These are phyloP conservation scores for Urosaurus nigricauda DNA, from an alignment of 2,797 vertebrate species.

Conservation along the genomic window DNA sequence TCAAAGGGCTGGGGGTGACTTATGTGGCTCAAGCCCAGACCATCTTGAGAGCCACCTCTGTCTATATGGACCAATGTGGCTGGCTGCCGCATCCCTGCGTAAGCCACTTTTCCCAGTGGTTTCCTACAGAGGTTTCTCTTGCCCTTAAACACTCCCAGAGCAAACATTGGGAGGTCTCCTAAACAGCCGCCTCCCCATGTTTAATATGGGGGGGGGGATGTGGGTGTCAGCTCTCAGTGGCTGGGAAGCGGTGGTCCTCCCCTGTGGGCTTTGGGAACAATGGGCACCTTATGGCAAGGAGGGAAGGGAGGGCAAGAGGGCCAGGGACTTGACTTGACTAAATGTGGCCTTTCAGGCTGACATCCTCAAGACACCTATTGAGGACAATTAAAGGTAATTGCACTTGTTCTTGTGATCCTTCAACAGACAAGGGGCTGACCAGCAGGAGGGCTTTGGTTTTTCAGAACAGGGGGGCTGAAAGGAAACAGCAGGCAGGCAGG, in stretches of 20 bases:
- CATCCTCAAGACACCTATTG: constrained; percentile 71
- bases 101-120: neutral
- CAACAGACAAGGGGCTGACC: constrained; percentile 10
- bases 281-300: neutral
- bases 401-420: constrained; percentile 62
- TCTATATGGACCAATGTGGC: too few species aligned
- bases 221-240: neutral
- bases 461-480: accelerated
- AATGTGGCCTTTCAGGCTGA: constrained; percentile 70
- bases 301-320: constrained; percentile 34
- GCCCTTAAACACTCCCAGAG: neutral
- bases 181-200: too few species aligned
- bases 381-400: constrained; percentile 79
- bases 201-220: neutral
- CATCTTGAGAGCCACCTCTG: too few species aligned
- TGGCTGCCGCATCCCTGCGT: neutral
- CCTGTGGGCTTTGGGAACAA: neutral
- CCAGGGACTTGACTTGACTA: constrained; percentile 30
- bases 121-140: too few species aligned
- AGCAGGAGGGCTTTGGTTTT: constrained; percentile 47
- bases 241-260: neutral
- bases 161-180: neutral
- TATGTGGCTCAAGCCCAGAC: too few species aligned
- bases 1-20: too few species aligned
- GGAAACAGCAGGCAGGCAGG: neutral